Base-by-base conservation (phyloP, 2,113 vertebrate genomes). In the Pogonocichla stellata region DNA sequence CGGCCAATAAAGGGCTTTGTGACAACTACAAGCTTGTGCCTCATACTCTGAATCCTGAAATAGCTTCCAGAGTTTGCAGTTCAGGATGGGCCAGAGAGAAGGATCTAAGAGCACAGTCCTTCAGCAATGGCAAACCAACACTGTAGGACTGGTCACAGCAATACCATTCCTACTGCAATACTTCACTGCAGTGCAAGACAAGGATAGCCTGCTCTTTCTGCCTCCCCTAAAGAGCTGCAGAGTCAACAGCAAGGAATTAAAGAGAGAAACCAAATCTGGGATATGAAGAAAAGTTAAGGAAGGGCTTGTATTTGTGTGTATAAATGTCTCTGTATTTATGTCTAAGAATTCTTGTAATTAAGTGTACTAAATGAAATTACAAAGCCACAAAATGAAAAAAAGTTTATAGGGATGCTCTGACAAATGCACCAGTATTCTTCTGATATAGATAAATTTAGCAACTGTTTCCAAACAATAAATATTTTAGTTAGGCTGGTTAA, bases 81-180 rank as follows among this genome's bases (percentile, higher is more conserved):
- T 86, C 58, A 80, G 62, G 78, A 11, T 26, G 10, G 14, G 10
- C 2, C 33, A 54, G n/a, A 73, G 50, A 43, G 25, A 5, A 60
- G n/a, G 54, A 72, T 10, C 13, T 36, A 43, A 48, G 4, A 36
- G 33, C 57, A 48, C 1, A 38, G 13, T 8, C 66, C 78, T 33
- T 62, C 43, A 88, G n/a, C 17, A 73, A 14, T 4, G 51, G 54
- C 2, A 3, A 85, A 67, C 25, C 10, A n/a, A 36, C 43, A 23
- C 48, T 38, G 12, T 11, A 36, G 58, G 33, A 40, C 0, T 45
- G 48, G 9, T 36, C 80, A 54, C 0, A 1, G 40, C 17, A 65
- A 47, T 8, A 48, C 31, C 45, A 15, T 14, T 43, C 22, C 64
- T 23, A 17, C 29, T 50, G 33, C 17, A 91, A 78, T 4, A 19